Conservation (phyloP, 2,113 vertebrate genomes). For the Corapipo altera region DNA sequence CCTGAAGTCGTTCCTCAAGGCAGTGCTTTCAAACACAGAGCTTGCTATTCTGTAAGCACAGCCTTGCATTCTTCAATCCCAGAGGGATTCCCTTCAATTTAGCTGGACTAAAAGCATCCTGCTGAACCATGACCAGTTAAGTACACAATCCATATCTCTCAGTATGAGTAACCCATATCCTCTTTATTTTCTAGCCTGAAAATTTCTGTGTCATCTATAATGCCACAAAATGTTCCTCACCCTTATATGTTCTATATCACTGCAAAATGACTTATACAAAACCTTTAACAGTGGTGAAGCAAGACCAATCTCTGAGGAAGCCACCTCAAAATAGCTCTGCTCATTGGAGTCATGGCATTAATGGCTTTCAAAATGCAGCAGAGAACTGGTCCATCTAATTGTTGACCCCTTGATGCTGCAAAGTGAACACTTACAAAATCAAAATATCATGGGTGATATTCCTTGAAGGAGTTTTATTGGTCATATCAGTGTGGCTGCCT, state of each 20-base stretch:
- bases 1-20: background rate
- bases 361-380: background rate
- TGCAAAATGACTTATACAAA: background rate
- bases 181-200: background rate
- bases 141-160: conserved; percentile 38
- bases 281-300: background rate
- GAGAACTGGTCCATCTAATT: background rate
- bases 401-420: background rate
- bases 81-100: conserved; percentile 30
- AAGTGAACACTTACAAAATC: background rate
- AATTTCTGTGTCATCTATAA: conserved; percentile 29
- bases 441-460: background rate
- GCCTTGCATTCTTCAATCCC: background rate
- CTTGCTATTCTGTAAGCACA: conserved; percentile 2
- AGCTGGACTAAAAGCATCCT: conserved; percentile 50
- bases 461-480: background rate
- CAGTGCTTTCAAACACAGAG: background rate
- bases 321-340: background rate
- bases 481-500: background rate
- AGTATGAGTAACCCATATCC: background rate
- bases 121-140: conserved; percentile 44
- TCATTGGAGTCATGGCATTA: background rate
- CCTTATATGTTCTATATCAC: background rate
- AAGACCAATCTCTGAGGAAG: background rate
- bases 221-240: background rate